A percentile compares a stretch with the other conserved stretches of the same genome.
Conservation (phyloP, 2,797 vertebrate species). For the Ambastaia sidthimunki region DNA sequence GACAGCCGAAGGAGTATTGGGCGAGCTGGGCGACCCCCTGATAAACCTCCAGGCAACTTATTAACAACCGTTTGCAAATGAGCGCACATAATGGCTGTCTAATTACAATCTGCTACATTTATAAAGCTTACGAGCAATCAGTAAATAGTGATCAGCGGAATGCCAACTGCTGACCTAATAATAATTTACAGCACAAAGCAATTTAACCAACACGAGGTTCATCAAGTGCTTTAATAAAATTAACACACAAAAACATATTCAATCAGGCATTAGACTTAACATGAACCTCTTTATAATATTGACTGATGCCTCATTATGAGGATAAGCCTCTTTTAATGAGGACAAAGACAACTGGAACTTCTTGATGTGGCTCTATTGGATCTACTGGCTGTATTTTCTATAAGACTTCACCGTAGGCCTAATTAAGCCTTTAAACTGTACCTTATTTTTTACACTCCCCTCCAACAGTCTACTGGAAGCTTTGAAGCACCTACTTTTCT, state of each 20-base stretch:
- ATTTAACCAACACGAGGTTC: constrained; percentile 22
- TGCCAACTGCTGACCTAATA: constrained; percentile 32
- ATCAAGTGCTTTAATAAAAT: constrained; percentile 26
- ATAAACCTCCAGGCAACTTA: background rate
- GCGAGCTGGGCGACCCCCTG: background rate
- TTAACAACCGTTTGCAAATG: constrained; percentile 14
- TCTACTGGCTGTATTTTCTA: background rate
- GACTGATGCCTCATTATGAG: constrained; percentile 19
- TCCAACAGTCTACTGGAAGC: too few relatives aligned
- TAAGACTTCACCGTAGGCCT: too few relatives aligned
- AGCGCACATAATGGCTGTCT: constrained; percentile 8
- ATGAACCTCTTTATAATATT: background rate
- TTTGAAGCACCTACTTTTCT: too few relatives aligned
- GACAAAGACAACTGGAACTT: background rate
- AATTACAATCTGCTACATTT: constrained; percentile 28
- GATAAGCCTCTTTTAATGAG: background rate
- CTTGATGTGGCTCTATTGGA: background rate
- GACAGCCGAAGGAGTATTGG: background rate
- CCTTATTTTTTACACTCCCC: too few relatives aligned
- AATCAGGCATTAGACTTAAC: constrained; percentile 15
- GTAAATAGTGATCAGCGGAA: constrained; percentile 26
- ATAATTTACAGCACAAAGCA: constrained; percentile 18
- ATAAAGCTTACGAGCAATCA: constrained; percentile 19
- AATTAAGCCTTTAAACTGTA: too few relatives aligned
- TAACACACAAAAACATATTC: constrained; percentile 38